Base-by-base conservation (phyloP, 1,140 invertebrate species). In the Teleogryllus occipitalis region DNA sequence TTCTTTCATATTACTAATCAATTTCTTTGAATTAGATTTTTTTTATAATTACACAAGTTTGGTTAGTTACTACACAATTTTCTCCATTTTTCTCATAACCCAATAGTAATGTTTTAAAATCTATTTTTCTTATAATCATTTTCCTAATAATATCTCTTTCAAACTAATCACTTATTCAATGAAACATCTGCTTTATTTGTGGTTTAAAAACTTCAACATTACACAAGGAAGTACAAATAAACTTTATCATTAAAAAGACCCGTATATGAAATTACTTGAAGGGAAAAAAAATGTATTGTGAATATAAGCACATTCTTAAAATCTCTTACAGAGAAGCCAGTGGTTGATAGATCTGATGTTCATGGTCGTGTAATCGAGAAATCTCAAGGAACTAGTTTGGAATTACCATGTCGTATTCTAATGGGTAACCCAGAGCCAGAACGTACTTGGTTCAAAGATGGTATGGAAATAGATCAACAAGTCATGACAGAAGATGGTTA, bases 391-490 rank as follows among this genome's bases (percentile, higher is more conserved):
- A 65, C 76, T 27, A 73, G 15, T n/a, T 76, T 82, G 8, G 73
- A 80, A 49, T 65, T 83, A 74, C 75, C 77, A 3, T 83, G 83
- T 76, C 75, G 76, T 12, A 74, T 82, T 21, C 46, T 78, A 0
- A 49, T 78, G 39, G 82, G 83, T 7, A 81, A 81, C 74, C 83
- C 83, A 27, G 76, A 76, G 18, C 81, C 82, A 8, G 65, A 46
- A 14, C 76, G 81, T 21, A 81, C 74, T 47, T 83, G 83, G 83
- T 82, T 49, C 54, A 80, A 80, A 75, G 81, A 83, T 77, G 82
- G 81, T n/a, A 48, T 76, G 18, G 39, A 49, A 18, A 48, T 82
- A 21, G 80, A 81, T 54, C 21, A 75, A 72, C 76, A 79, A 74
- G 75, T 77, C 21, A 74, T 78, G 75, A 46, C n/a, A 78, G 47